Percentiles rank a stretch among this genome's conserved stretches.
Evolutionary conservation across 2,888 invertebrate genomes (phyloP).

Genomic region (Acanthacorydalis orientalis): DNA sequence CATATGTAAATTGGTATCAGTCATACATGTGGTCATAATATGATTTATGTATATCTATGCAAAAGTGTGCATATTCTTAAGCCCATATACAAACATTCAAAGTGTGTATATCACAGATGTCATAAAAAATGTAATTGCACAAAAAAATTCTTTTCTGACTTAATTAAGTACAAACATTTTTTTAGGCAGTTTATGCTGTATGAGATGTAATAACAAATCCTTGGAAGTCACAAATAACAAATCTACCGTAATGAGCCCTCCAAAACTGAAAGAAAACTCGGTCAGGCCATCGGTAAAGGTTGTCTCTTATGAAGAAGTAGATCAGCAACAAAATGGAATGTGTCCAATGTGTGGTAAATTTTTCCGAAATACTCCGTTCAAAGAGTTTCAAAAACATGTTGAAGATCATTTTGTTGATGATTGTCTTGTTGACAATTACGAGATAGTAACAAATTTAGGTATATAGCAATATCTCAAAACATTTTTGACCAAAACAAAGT

Average conservation of each 20-base stretch:
- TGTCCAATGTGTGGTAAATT: slow-evolving; percentile 60
- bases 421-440: slow-evolving; percentile 1
- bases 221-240: background rate
- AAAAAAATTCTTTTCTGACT: no score
- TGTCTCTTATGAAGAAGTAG: background rate
- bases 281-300: no score
- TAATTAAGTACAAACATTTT: no score
- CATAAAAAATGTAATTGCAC: no score
- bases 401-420: slow-evolving; percentile 49
- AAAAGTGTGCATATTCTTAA: no score
- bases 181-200: background rate
- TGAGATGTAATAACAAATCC: background rate
- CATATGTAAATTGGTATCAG: no score
- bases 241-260: slow-evolving; percentile 12
- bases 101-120: no score
- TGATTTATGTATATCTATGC: no score
- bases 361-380: slow-evolving; percentile 41
- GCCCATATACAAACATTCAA: no score
- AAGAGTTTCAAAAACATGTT: slow-evolving; percentile 57
- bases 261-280: slow-evolving; percentile 9
- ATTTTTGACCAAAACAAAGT: no score
- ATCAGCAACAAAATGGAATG: slow-evolving; percentile 28
- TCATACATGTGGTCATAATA: no score
- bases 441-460: slow-evolving; percentile 4
- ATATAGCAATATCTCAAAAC: background rate